These are phyloP conservation scores for Drosophila insularis DNA, from an alignment of 1,140 invertebrate species.

Conservation along the genomic window DNA sequence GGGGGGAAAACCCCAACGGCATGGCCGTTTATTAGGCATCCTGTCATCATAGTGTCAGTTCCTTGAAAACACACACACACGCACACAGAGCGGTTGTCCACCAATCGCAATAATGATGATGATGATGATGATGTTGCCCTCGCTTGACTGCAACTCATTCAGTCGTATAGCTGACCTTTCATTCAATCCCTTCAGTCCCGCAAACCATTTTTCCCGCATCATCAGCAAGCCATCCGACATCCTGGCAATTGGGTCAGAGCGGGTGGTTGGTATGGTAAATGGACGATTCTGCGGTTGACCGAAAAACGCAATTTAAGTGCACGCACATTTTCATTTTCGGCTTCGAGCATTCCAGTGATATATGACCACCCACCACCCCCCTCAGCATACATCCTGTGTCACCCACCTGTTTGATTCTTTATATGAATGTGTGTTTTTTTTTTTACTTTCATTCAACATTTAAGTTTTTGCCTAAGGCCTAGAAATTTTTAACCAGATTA, in stretches of 20 bases:
- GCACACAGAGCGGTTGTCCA: neutral
- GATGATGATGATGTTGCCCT: constrained; percentile 35
- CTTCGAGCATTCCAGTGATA: neutral
- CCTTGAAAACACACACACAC: constrained; percentile 21
- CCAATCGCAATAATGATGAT: neutral
- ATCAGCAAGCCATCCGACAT: neutral
- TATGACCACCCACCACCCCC: too few relatives aligned
- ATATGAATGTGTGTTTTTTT: too few relatives aligned
- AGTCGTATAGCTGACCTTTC: constrained; percentile 39
- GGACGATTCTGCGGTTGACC: constrained; percentile 16
- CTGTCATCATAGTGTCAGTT: constrained; percentile 47
- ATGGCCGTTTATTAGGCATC: constrained; percentile 21
- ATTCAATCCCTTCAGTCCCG: too few relatives aligned
- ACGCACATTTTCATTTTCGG: constrained; percentile 69
- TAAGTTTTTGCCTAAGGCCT: too few relatives aligned
- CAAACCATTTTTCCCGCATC: neutral
- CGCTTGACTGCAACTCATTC: constrained; percentile 29
- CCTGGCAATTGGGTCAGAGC: constrained; percentile 35
- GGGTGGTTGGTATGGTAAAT: constrained; percentile 5
- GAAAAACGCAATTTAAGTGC: constrained; percentile 56
- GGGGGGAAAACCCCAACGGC: neutral
- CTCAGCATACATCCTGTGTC: neutral
- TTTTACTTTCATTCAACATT: too few relatives aligned
- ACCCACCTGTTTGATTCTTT: constrained; percentile 64
- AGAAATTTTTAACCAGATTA: too few relatives aligned